Evolutionary conservation across 2,113 vertebrate species (phyloP).

Genomic region (Tetrax tetrax): DNA sequence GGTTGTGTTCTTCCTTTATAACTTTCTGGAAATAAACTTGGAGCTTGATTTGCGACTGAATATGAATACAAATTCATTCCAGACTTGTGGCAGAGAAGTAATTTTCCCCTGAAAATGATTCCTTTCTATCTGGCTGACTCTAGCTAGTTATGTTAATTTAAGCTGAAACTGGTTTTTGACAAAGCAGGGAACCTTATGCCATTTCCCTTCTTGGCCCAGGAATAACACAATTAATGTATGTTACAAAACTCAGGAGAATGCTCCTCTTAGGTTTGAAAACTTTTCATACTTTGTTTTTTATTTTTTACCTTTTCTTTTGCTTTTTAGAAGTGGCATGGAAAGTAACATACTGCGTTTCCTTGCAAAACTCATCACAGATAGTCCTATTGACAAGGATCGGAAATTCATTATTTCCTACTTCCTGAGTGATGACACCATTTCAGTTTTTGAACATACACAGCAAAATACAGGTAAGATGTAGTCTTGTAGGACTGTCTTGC

Average conservation of each 20-base stretch:
- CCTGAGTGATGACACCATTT: conserved; percentile 86
- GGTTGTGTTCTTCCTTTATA: background rate
- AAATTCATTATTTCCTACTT: conserved; percentile 86
- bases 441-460: conserved; percentile 81
- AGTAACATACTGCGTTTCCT: conserved; percentile 82
- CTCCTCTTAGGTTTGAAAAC: background rate
- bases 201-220: background rate
- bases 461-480: conserved; percentile 84
- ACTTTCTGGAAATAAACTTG: background rate
- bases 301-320: conserved; percentile 11
- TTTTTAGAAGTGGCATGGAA: conserved; percentile 76
- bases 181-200: background rate
- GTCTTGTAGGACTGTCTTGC: background rate
- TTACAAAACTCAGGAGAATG: background rate
- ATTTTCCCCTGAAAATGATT: background rate
- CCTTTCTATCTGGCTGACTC: background rate
- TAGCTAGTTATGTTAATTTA: background rate
- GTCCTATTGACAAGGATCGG: conserved; percentile 71
- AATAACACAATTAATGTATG: background rate
- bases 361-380: conserved; percentile 78
- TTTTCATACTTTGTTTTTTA: background rate
- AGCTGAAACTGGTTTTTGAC: background rate
- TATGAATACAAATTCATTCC: conserved; percentile 17
- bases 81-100: conserved; percentile 1
- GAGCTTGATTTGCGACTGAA: background rate